Base-by-base conservation (phyloP, 1,140 invertebrate species). In the Araneus ventricosus region DNA sequence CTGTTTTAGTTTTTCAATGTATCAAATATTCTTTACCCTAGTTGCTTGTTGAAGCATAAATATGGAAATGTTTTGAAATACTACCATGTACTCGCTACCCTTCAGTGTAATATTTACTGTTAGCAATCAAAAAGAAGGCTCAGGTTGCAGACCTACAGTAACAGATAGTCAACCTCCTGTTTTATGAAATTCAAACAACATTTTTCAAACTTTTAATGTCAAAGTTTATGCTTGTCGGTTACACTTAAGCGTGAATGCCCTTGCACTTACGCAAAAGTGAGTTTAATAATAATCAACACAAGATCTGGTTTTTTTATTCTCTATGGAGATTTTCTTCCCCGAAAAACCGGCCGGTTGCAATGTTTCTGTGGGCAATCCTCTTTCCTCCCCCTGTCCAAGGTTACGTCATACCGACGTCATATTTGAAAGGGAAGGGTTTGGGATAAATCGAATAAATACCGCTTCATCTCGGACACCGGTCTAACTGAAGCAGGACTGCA, bases 361-460 rank as follows among this genome's bases (percentile, higher is more conserved):
- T 30, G 41, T 52, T 57, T 84, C 39, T 24, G 39, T 57, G 20
- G 45, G 41, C 39, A 52, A 52, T 57, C 10, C 41, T 57, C 27
- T 34, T 34, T 6, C 24, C 41, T 52, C 70, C 70, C 39, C 82
- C 24, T 52, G 27, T 22, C 30, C 17, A n/a, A 52, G 41, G 3
- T 27, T 27, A 84, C 82, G 80, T 84, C 82, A 84, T 30, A 30
- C 30, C 8, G n/a, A 84, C 82, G 82, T 84, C 82, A 84, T 24
- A n/a, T 37, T 52, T 37, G 41, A 84, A 30, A 84, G 82, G 80
- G 82, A 27, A 45, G 75, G 82, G 37, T 57, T 57, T 84, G 7
- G 39, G 45, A 52, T 84, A 27, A 39, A 80, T n/a, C 5, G 82
- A 84, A 84, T 84, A 84, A 84, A 84, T 84, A 84, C 41, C 52